These are phyloP conservation scores for Triplophysa siluroides DNA, from an alignment of 2,113 vertebrate genomes.

Conservation along the genomic window DNA sequence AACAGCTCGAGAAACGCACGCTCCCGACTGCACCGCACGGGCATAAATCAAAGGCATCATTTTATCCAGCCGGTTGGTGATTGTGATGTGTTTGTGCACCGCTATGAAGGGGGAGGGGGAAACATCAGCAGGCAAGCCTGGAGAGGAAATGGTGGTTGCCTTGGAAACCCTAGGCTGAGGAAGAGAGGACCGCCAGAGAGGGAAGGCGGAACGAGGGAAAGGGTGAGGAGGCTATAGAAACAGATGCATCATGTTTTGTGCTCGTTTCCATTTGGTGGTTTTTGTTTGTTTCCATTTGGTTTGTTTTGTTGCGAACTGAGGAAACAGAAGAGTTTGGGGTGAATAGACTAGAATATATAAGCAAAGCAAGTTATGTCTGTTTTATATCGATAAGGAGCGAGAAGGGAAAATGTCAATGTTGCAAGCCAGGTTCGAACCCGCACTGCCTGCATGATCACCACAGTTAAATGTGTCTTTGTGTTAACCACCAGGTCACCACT, in stretches of 20 bases:
- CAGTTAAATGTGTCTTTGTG: background rate
- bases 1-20: slow-evolving; percentile 32
- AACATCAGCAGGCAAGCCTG: slow-evolving; percentile 68
- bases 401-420: slow-evolving; percentile 37
- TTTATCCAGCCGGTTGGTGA: slow-evolving; percentile 54
- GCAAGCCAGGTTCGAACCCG: slow-evolving; percentile 49
- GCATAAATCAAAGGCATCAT: slow-evolving; percentile 53
- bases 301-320: too few relatives aligned
- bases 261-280: slow-evolving; percentile 5
- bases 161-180: slow-evolving; percentile 75
- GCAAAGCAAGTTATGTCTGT: too few relatives aligned
- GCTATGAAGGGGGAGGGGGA: slow-evolving; percentile 70
- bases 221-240: slow-evolving; percentile 31
- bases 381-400: slow-evolving; percentile 36
- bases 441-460: background rate
- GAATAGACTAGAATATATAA: too few relatives aligned
- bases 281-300: too few relatives aligned
- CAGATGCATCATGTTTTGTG: background rate
- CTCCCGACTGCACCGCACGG: slow-evolving; percentile 31
- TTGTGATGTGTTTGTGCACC: slow-evolving; percentile 58
- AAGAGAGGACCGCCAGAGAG: slow-evolving; percentile 60
- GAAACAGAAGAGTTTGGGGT: too few relatives aligned
- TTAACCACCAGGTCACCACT: too few relatives aligned
- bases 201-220: slow-evolving; percentile 34
- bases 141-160: slow-evolving; percentile 77